These are phyloP conservation scores for Tigriopus californicus DNA, from an alignment of 2,888 invertebrate genomes.

Conservation along the genomic window DNA sequence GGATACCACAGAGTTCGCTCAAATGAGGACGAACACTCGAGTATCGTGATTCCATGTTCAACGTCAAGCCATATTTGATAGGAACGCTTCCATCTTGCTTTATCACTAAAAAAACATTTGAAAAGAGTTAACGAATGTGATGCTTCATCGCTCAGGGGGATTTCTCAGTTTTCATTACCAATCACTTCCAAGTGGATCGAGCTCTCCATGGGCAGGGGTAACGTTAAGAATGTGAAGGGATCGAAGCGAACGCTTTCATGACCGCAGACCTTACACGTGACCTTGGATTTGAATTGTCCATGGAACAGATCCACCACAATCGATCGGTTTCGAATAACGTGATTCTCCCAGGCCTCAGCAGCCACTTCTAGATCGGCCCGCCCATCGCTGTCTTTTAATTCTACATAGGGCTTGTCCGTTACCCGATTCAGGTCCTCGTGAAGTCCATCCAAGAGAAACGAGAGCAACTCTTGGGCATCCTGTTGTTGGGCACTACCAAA, in stretches of 20 bases:
- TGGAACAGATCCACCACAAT: slow-evolving; percentile 77
- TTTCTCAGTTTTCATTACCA: no score
- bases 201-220: slow-evolving; percentile 78
- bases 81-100: slow-evolving; percentile 63
- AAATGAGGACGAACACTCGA: slow-evolving; percentile 52
- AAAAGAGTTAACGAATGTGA: no score
- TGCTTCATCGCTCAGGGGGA: no score
- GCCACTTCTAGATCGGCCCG: slow-evolving; percentile 47
- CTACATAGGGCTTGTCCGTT: slow-evolving; percentile 46
- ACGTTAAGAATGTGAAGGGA: slow-evolving; percentile 70
- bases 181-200: slow-evolving; percentile 51
- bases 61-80: slow-evolving; percentile 58
- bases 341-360: slow-evolving; percentile 55
- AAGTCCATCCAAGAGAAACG: slow-evolving; percentile 72
- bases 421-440: slow-evolving; percentile 81
- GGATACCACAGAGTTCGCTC: slow-evolving; percentile 23
- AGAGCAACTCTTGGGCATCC: slow-evolving; percentile 79
- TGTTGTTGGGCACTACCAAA: slow-evolving; percentile 79
- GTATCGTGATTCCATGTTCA: slow-evolving; percentile 64
- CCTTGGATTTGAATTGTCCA: slow-evolving; percentile 74
- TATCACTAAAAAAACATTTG: slow-evolving; percentile 41
- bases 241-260: slow-evolving; percentile 73
- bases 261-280: slow-evolving; percentile 60
- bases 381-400: slow-evolving; percentile 53
- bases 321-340: slow-evolving; percentile 59